phyloP scores from a whole-genome alignment of 1,140 invertebrate species.

The Ctenoplectra terminalis region DNA sequence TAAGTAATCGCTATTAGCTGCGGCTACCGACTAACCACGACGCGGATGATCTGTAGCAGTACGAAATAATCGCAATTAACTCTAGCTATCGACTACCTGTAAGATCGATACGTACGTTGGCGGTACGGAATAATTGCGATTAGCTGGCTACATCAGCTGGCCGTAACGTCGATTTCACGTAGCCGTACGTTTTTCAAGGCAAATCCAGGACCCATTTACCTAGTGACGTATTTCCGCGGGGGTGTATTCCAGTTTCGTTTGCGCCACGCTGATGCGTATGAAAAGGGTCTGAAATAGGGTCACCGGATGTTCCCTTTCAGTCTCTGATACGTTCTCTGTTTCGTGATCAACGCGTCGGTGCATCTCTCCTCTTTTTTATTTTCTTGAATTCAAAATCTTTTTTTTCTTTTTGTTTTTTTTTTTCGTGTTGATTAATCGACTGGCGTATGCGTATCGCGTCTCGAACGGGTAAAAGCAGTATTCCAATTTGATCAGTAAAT shows the following conservation, averaged over 20 bases:
- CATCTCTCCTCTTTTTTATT: not conserved
- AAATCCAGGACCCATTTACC: conserved; percentile 14
- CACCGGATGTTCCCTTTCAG: conserved; percentile 40
- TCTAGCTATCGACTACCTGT: not conserved
- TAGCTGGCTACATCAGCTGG: conserved; percentile 2
- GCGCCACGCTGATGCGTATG: conserved; percentile 8
- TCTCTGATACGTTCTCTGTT: conserved; percentile 7
- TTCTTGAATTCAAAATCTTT: not conserved
- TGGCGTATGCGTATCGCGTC: no score
- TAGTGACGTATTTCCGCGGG: conserved; percentile 14
- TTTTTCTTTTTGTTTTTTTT: not conserved
- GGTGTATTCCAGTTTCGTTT: conserved; percentile 27
- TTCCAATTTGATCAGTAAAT: no score
- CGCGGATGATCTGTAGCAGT: conserved; percentile 25
- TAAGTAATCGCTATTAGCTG: conserved; percentile 36
- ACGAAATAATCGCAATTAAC: conserved; percentile 38
- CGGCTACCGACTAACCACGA: conserved; percentile 10
- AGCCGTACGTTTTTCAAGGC: conserved; percentile 3
- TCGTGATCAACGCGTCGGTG: conserved; percentile 16
- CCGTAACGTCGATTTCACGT: not conserved
- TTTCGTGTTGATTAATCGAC: not conserved
- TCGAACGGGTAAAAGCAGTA: no score
- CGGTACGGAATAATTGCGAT: conserved; percentile 32
- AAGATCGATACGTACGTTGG: not conserved
- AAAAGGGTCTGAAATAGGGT: conserved; percentile 30